Evolutionary conservation across 2,797 vertebrate genomes (phyloP).

Genomic region (Semotilus atromaculatus): DNA sequence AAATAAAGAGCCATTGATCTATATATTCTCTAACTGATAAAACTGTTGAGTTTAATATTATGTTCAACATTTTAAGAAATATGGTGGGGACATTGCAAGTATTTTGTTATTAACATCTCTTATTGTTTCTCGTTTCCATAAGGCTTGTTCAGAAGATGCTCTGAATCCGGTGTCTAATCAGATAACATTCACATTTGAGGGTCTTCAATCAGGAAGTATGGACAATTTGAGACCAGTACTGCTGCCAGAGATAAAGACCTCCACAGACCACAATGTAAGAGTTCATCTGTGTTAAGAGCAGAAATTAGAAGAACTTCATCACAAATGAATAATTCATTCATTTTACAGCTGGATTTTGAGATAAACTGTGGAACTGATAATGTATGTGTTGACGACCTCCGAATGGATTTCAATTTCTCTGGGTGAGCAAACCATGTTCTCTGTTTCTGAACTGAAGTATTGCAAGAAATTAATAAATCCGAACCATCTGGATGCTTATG

Average conservation of each 20-base stretch:
- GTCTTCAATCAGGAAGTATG: constrained; percentile 53
- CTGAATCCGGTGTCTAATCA: constrained; percentile 76
- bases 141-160: constrained; percentile 72
- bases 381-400: constrained; percentile 72
- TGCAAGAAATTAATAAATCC: not conserved
- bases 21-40: too few species aligned
- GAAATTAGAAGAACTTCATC: not conserved
- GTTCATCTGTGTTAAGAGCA: not conserved
- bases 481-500: not conserved
- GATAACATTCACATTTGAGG: constrained; percentile 76
- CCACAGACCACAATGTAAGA: constrained; percentile 66
- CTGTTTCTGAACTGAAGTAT: not conserved
- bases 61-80: not conserved
- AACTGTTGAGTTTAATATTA: too few species aligned
- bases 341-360: constrained; percentile 79
- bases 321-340: not conserved
- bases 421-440: constrained; percentile 65
- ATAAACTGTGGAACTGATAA: constrained; percentile 80
- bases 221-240: constrained; percentile 72
- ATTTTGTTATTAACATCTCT: not conserved
- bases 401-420: constrained; percentile 45
- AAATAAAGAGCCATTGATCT: too few species aligned
- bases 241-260: constrained; percentile 54
- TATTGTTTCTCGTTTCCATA: not conserved
- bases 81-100: not conserved